These are phyloP conservation scores for Clarias batrachus DNA, from an alignment of 2,113 vertebrate species.

Conservation along the genomic window DNA sequence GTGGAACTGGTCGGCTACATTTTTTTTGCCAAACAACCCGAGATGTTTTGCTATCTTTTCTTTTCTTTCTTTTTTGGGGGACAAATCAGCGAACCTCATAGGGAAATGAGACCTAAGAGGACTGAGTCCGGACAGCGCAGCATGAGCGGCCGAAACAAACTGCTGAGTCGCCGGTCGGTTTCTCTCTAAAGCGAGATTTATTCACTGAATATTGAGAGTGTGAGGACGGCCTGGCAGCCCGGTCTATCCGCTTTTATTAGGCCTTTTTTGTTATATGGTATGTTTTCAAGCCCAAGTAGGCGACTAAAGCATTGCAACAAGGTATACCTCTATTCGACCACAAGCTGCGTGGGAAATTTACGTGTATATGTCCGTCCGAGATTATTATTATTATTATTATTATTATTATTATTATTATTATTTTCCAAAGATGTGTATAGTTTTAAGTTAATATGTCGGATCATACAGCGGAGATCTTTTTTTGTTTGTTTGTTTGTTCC, in stretches of 20 bases:
- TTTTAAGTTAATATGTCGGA: conserved; percentile 84
- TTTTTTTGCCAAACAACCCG: conserved; percentile 78
- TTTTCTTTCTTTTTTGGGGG: conserved; percentile 55
- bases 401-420: conserved; percentile 50
- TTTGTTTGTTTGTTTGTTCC: conserved; percentile 81
- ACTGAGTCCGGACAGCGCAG: conserved; percentile 73
- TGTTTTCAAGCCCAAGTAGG: conserved; percentile 76
- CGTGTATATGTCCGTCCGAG: conserved; percentile 86
- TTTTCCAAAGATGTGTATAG: conserved; percentile 95
- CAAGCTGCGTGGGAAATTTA: conserved; percentile 85
- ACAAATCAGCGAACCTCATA: conserved; percentile 59
- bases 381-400: conserved; percentile 65
- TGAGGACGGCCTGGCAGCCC: conserved; percentile 64
- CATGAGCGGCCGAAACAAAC: conserved; percentile 67
- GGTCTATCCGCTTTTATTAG: conserved; percentile 55
- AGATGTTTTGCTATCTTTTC: background rate
- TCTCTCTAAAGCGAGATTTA: conserved; percentile 76
- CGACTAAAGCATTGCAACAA: conserved; percentile 93
- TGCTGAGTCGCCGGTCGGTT: conserved; percentile 73
- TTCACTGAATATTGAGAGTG: conserved; percentile 62
- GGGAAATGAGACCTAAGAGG: conserved; percentile 61
- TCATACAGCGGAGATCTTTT: conserved; percentile 71
- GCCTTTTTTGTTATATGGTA: conserved; percentile 66
- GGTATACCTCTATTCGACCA: conserved; percentile 98
- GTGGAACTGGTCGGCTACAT: conserved; percentile 44